Conservation (phyloP, 2,113 vertebrate genomes). For the Grantiella picta region DNA sequence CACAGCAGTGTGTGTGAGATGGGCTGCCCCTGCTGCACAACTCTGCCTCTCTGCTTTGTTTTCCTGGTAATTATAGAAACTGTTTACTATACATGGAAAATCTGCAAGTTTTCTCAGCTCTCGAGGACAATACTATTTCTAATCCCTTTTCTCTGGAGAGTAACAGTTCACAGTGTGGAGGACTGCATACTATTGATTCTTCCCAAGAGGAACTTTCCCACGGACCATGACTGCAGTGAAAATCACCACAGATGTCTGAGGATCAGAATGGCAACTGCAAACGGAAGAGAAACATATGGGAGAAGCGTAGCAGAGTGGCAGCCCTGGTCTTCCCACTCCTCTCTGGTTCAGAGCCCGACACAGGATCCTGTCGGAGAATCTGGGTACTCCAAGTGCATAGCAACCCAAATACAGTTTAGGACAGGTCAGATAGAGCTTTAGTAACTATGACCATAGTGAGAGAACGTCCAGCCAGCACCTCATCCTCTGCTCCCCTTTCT, state of each 20-base stretch:
- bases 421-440: not conserved
- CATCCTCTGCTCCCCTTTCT: not conserved
- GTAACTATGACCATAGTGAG: not conserved
- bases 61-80: conserved; percentile 35
- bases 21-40: not conserved
- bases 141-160: conserved; percentile 25
- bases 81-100: conserved; percentile 25
- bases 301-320: not conserved
- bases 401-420: not conserved
- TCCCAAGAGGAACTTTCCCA: conserved; percentile 31
- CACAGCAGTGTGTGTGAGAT: not conserved
- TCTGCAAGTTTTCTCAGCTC: conserved; percentile 54
- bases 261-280: not conserved
- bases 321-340: not conserved
- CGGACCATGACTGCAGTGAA: not conserved
- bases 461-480: not conserved
- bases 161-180: not conserved
- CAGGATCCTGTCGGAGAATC: not conserved
- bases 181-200: not conserved
- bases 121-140: conserved; percentile 21
- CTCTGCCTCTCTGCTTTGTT: conserved; percentile 13
- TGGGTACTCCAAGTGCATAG: not conserved
- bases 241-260: not conserved
- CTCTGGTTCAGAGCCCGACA: not conserved
- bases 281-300: not conserved